phyloP scores from a whole-genome alignment of 23 tunicate genomes.

The Halocynthia aurantium region DNA sequence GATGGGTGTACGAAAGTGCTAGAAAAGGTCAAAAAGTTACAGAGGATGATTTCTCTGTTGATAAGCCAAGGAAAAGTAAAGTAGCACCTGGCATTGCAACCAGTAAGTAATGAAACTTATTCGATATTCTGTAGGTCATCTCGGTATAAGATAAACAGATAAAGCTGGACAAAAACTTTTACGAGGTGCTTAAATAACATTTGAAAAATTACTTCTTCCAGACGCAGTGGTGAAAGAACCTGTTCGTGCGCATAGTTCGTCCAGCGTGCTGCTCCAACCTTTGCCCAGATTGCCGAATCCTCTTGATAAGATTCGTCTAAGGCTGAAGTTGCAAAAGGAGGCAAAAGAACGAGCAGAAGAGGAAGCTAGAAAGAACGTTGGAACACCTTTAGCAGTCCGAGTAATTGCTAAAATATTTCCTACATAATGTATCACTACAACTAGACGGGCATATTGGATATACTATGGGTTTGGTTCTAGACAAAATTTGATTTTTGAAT shows the following conservation, averaged over 20 bases:
- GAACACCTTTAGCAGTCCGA: slow-evolving; percentile 5
- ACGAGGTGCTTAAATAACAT: too few relatives aligned
- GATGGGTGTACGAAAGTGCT: slow-evolving; percentile 83
- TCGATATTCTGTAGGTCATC: too few relatives aligned
- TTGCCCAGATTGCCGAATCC: slow-evolving; percentile 64
- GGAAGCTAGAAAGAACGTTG: slow-evolving; percentile 14
- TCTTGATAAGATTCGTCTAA: slow-evolving; percentile 39
- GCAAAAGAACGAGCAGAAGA: slow-evolving; percentile 14
- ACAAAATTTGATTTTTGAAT: too few relatives aligned
- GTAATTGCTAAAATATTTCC: background rate
- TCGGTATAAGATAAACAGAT: too few relatives aligned
- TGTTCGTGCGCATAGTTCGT: too few relatives aligned
- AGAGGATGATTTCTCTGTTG: slow-evolving; percentile 39
- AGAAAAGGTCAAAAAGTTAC: slow-evolving; percentile 35
- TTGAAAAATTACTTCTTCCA: too few relatives aligned
- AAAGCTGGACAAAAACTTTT: too few relatives aligned
- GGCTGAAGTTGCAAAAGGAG: slow-evolving; percentile 32
- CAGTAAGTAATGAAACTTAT: too few relatives aligned
- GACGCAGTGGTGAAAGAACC: too few relatives aligned
- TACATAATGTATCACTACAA: background rate
- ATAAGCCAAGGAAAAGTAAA: background rate
- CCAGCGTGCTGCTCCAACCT: slow-evolving; percentile 36
- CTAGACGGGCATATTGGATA: too few relatives aligned
- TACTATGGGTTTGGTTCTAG: too few relatives aligned
- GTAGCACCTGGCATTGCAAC: background rate